These are phyloP conservation scores for Abrostola tripartita DNA, from an alignment of 2,888 invertebrate species.

Conservation along the genomic window DNA sequence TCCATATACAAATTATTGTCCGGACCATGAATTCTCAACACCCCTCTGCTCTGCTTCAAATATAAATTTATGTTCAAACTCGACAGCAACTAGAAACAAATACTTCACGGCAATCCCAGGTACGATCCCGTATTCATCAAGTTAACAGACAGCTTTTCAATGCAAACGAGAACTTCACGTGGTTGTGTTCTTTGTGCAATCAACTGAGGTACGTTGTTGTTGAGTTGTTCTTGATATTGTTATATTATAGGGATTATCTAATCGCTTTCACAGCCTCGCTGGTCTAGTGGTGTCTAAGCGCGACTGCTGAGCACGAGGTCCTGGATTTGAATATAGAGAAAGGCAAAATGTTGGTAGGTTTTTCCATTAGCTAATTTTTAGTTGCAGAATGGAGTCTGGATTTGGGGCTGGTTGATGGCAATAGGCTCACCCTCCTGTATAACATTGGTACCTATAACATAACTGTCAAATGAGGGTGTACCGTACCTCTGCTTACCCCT, in stretches of 20 bases:
- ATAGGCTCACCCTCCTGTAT: too few species aligned
- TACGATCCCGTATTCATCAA: constrained; percentile 14
- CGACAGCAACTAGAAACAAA: constrained; percentile 25
- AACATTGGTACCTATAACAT: too few species aligned
- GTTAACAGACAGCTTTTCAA: constrained; percentile 36
- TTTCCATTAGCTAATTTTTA: too few species aligned
- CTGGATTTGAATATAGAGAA: too few species aligned
- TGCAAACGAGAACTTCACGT: constrained; percentile 46
- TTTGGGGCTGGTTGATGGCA: too few species aligned
- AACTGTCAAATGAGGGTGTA: too few species aligned
- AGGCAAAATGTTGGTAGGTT: too few species aligned
- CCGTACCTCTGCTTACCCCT: too few species aligned
- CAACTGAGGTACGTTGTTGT: constrained; percentile 31
- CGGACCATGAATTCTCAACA: background rate
- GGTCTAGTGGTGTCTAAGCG: too few species aligned
- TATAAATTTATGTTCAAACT: constrained; percentile 1
- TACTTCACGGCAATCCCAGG: constrained; percentile 1
- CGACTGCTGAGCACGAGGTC: too few species aligned
- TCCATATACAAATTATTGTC: background rate
- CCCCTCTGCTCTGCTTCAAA: background rate
- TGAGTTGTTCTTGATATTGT: constrained; percentile 9
- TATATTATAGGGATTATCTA: constrained; percentile 4
- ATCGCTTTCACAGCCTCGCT: background rate
- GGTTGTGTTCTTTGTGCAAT: constrained; percentile 57
- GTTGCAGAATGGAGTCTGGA: too few species aligned